These are phyloP conservation scores for Hylia prasina DNA, from an alignment of 2,113 vertebrate species.

Conservation along the genomic window DNA sequence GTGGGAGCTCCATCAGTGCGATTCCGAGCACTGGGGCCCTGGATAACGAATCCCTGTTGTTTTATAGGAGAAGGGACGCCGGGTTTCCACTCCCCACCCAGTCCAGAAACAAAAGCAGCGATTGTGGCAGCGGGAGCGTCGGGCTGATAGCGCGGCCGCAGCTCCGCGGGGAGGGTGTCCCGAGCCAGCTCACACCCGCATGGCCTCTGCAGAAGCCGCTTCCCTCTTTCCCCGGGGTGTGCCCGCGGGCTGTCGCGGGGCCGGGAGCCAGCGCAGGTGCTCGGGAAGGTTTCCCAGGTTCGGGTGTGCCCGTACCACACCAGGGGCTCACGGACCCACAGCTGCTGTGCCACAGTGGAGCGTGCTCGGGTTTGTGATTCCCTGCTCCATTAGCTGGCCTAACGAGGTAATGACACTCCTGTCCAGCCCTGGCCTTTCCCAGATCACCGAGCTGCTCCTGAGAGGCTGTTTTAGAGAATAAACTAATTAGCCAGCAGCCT, in stretches of 20 bases:
- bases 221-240: fast-evolving
- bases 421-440: background rate
- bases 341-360: fast-evolving
- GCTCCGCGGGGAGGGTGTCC: background rate
- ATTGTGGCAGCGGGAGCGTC: background rate
- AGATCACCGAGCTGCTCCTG: background rate
- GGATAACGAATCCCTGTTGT: background rate
- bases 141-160: background rate
- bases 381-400: background rate
- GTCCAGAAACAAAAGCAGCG: background rate
- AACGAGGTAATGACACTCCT: background rate
- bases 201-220: fast-evolving
- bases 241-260: fast-evolving
- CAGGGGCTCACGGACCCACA: fast-evolving
- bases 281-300: background rate
- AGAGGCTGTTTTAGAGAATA: background rate
- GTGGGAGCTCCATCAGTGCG: fast-evolving
- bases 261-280: background rate
- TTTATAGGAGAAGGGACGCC: background rate
- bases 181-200: background rate
- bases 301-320: fast-evolving
- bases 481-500: slow-evolving; percentile 13
- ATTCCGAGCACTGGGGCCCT: background rate
- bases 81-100: background rate
- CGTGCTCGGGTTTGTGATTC: fast-evolving